These are phyloP conservation scores for Bolinopsis microptera DNA, from an alignment of 37 sponge, comb jelly and placozoan genomes.

Conservation along the genomic window DNA sequence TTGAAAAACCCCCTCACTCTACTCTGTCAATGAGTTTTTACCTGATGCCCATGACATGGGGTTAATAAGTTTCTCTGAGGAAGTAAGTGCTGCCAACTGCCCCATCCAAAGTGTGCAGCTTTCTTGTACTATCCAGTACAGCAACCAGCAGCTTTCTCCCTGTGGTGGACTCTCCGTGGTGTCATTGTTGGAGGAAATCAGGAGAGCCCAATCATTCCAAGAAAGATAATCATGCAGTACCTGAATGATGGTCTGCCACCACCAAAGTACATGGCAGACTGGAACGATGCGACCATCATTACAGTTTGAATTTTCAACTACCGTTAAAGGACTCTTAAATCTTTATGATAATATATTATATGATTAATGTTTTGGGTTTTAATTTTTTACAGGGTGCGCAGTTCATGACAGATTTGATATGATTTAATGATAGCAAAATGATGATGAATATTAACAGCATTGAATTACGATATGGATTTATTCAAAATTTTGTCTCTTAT, in stretches of 20 bases:
- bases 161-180: too few relatives aligned
- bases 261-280: constrained; percentile 23
- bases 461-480: too few relatives aligned
- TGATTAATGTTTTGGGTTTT: not conserved
- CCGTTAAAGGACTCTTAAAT: not conserved
- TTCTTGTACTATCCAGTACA: not conserved
- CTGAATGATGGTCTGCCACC: constrained; percentile 34
- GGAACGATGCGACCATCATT: constrained; percentile 46
- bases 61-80: not conserved
- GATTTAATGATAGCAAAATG: too few relatives aligned
- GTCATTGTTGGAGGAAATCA: not conserved
- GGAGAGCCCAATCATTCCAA: not conserved
- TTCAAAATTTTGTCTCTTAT: too few relatives aligned
- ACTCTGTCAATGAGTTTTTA: not conserved
- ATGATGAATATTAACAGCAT: too few relatives aligned
- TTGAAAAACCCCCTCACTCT: not conserved
- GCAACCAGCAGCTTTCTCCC: not conserved
- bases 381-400: not conserved
- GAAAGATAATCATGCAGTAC: not conserved
- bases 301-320: constrained; percentile 26
- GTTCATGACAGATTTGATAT: too few relatives aligned
- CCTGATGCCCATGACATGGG: too few relatives aligned
- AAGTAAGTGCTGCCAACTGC: not conserved
- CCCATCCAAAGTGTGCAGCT: not conserved
- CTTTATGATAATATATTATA: not conserved